Conservation (phyloP, 1,140 invertebrate genomes). For the Drosophila orena region DNA sequence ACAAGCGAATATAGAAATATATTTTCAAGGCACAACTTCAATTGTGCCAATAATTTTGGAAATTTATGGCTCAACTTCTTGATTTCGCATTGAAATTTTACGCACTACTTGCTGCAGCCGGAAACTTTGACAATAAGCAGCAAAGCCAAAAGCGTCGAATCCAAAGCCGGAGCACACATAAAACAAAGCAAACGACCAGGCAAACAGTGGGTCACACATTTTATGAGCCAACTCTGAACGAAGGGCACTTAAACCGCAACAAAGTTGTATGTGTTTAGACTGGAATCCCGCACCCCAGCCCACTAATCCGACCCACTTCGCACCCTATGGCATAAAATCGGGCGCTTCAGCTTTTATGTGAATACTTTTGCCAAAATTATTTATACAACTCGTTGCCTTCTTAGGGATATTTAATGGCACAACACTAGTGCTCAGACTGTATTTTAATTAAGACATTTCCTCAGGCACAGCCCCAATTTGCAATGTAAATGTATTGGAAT, state of each 20-base stretch:
- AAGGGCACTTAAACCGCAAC: slow-evolving; percentile 68
- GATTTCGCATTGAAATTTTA: slow-evolving; percentile 81
- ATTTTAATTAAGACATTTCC: slow-evolving; percentile 59
- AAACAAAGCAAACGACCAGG: slow-evolving; percentile 66
- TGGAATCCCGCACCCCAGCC: slow-evolving; percentile 4
- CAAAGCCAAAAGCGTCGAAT: slow-evolving; percentile 42
- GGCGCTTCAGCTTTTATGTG: slow-evolving; percentile 43
- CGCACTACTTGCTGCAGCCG: slow-evolving; percentile 76
- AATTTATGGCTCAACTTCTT: slow-evolving; percentile 79
- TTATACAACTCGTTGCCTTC: slow-evolving; percentile 41
- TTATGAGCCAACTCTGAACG: slow-evolving; percentile 66
- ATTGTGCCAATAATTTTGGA: slow-evolving; percentile 76
- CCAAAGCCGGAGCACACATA: slow-evolving; percentile 51
- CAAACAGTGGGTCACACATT: slow-evolving; percentile 72
- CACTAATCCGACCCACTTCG: slow-evolving; percentile 1
- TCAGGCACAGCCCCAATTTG: slow-evolving; percentile 16
- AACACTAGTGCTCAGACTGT: slow-evolving; percentile 29
- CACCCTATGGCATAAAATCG: slow-evolving; percentile 40
- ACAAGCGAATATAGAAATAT: slow-evolving; percentile 13
- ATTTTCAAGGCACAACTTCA: slow-evolving; percentile 55
- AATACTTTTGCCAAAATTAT: slow-evolving; percentile 71
- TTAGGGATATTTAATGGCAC: slow-evolving; percentile 42
- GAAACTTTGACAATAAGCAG: slow-evolving; percentile 60
- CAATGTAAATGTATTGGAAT: slow-evolving; percentile 37
- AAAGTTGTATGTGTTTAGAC: slow-evolving; percentile 56